Conservation (phyloP, 2,797 vertebrate species). For the Martes flavigula region DNA sequence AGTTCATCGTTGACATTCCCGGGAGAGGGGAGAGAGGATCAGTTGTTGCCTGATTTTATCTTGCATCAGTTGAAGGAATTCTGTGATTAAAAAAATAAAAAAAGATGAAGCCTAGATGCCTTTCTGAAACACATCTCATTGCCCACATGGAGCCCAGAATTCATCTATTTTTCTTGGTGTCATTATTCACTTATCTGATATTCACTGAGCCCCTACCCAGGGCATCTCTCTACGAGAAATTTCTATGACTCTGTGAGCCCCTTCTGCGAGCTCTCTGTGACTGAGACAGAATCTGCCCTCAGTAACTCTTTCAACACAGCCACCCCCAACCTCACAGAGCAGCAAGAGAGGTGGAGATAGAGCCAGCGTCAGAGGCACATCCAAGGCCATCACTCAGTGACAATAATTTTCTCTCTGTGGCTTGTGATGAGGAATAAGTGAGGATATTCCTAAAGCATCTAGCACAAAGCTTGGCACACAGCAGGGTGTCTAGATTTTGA, state of each 20-base stretch:
- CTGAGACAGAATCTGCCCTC: neutral
- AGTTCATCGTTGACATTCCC: neutral
- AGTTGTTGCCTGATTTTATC: neutral
- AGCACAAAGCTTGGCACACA: neutral
- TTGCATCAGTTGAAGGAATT: neutral
- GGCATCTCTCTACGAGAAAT: neutral
- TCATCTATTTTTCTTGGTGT: neutral
- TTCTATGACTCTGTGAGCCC: neutral
- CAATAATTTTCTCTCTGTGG: neutral
- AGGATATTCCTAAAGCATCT: neutral
- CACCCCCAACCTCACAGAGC: neutral
- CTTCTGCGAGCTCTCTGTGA: neutral
- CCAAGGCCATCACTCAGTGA: neutral
- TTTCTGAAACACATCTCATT: constrained; percentile 3
- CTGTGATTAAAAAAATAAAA: neutral
- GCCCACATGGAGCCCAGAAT: neutral
- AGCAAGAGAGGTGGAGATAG: neutral
- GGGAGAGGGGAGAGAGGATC: neutral
- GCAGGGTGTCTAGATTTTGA: neutral
- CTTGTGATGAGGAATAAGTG: neutral
- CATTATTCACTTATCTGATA: neutral
- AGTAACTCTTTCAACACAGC: neutral
- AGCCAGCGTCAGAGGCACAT: neutral
- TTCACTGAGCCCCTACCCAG: neutral
- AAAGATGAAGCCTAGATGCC: neutral